Conservation (phyloP, 2,113 vertebrate genomes). For the Nothocercus nigrocapillus region DNA sequence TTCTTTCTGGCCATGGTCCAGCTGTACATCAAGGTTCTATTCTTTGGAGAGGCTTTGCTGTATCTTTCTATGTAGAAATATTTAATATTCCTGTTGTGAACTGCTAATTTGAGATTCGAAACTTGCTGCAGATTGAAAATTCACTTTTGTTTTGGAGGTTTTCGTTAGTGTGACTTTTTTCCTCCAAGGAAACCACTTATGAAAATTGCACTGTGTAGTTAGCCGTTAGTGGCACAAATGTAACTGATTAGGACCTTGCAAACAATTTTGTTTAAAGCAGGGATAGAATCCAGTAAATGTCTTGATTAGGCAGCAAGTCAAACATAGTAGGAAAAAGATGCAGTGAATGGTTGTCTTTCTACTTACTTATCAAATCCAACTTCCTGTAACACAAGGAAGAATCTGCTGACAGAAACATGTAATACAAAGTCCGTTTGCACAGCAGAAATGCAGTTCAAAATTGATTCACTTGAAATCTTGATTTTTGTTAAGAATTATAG, state of each 20-base stretch:
- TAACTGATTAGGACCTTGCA: background rate
- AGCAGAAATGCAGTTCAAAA: background rate
- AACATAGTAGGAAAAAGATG: background rate
- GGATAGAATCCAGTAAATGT: background rate
- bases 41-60: background rate
- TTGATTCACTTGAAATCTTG: background rate
- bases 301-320: background rate
- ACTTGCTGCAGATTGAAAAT: background rate
- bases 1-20: background rate
- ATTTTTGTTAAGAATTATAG: background rate
- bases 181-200: background rate
- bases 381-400: background rate
- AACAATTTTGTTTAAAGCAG: background rate
- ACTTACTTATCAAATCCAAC: background rate
- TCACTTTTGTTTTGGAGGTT: background rate
- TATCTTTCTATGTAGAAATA: background rate
- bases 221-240: background rate
- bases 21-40: background rate
- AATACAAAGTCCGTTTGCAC: background rate
- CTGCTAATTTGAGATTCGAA: background rate
- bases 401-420: background rate
- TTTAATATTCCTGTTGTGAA: background rate
- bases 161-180: background rate
- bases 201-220: background rate
- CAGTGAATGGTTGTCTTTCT: background rate